phyloP scores from a whole-genome alignment of 23 tunicate genomes.

The Phallusia fumigata region DNA sequence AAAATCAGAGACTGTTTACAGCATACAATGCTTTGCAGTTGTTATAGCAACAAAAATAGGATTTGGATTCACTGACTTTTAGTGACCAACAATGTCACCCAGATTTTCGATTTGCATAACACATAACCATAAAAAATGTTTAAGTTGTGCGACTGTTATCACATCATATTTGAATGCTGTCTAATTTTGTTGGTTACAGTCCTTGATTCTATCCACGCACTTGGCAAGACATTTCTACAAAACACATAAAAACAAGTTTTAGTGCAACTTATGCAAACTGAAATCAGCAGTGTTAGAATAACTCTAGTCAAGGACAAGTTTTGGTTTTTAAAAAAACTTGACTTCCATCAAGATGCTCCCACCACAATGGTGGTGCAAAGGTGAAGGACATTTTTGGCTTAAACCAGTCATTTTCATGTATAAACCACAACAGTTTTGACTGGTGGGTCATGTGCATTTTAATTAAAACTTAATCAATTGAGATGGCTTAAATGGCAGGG shows the following conservation, averaged over 20 bases:
- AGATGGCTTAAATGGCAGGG: too few species aligned
- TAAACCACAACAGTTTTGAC: too few species aligned
- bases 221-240: slow-evolving; percentile 77
- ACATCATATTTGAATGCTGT: slow-evolving; percentile 80
- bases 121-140: neutral
- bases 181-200: slow-evolving; percentile 83
- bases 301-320: neutral
- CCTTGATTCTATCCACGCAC: slow-evolving; percentile 83
- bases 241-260: neutral
- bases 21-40: neutral
- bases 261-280: neutral
- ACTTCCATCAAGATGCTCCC: too few species aligned
- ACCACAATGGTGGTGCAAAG: too few species aligned
- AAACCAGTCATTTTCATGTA: too few species aligned
- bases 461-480: too few species aligned
- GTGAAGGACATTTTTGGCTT: too few species aligned
- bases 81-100: neutral
- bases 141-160: neutral
- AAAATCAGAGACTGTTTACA: neutral
- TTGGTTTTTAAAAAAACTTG: too few species aligned
- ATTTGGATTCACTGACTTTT: neutral
- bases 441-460: too few species aligned
- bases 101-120: neutral
- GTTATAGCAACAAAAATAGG: neutral
- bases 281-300: neutral